A percentile compares a stretch with the other conserved stretches of the same genome.
Evolutionary conservation across 2,888 invertebrate genomes (phyloP).

Genomic region (Drosophila meridionalis): DNA sequence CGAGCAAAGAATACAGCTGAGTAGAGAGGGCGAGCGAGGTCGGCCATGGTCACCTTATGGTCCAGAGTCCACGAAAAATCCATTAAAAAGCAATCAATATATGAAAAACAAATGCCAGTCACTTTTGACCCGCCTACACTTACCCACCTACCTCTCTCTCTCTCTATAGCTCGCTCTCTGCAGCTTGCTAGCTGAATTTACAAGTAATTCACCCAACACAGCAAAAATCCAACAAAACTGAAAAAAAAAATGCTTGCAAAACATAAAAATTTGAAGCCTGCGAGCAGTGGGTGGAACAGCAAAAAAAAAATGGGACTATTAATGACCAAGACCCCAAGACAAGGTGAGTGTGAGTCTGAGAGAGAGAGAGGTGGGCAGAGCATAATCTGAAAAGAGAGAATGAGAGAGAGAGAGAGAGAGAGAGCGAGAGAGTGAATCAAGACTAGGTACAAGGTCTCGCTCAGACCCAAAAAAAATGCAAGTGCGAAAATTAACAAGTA

Average conservation of each 20-base stretch:
- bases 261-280: conserved; percentile 61
- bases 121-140: conserved; percentile 41
- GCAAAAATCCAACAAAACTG: conserved; percentile 72
- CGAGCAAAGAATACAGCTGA: conserved; percentile 32
- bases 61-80: conserved; percentile 65
- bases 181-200: conserved; percentile 45
- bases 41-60: conserved; percentile 55
- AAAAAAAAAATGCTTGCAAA: conserved; percentile 44
- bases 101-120: conserved; percentile 77
- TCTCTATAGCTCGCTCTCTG: not conserved
- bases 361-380: conserved; percentile 2
- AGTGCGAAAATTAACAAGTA: not conserved
- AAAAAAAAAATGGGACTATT: conserved; percentile 35
- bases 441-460: conserved; percentile 19
- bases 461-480: conserved; percentile 9
- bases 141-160: conserved; percentile 3
- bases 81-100: conserved; percentile 81
- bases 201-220: conserved; percentile 70
- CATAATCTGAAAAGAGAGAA: not conserved
- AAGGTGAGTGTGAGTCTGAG: conserved; percentile 32
- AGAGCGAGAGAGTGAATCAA: not conserved
- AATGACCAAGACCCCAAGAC: conserved; percentile 51
- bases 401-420: not conserved
- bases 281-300: conserved; percentile 42
- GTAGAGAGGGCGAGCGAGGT: not conserved